Base-by-base conservation (phyloP, 2,113 vertebrate genomes). In the Gopherus evgoodei region DNA sequence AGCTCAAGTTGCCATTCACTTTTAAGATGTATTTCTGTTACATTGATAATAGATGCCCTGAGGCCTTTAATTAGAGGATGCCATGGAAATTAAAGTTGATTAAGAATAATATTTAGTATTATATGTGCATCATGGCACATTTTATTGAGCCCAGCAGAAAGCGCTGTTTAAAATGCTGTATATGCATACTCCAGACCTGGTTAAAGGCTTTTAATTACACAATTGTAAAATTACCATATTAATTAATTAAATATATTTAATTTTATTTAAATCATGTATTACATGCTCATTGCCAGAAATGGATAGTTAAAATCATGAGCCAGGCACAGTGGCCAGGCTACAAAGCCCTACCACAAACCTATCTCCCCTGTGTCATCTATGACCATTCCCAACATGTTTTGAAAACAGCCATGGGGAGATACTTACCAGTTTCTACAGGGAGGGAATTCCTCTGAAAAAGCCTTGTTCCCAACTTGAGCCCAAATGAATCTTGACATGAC, bases 241-340 rank as follows among this genome's bases (percentile, higher is more conserved):
- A 65, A 95, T 81, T 97, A 95, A 90, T 95, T 95, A 92, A 88
- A 78, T n/a, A 59, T 52, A 83, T 88, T 83, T 92, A 62, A 25
- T 59, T 87, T 86, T 87, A 81, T 83, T 94, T 92, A 88, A 93
- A 88, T 95, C 50, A 91, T 16, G 76, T 90, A 89, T 84, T 94
- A 56, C 35, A 8, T 31, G 31, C 50, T 86, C 24, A 80, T 21
- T 87, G 75, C 83, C 79, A 83, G 82, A 93, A 94, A 57, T 49
- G 12, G 52, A 44, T 27, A 44, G 24, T 47, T 78, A 44, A 27
- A 78, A 78, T 78, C 42, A 78, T 38, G 35, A 22, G 8, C 19
- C 65, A 38, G n/a, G 8, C 38, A 53, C 25, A 94, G 65, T 54
- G 50, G 14, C 59, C 19, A 3, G 1, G 6, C 54, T 84, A 81